These are phyloP conservation scores for Nasonia longicornis DNA, from an alignment of 1,140 invertebrate species.

Conservation along the genomic window DNA sequence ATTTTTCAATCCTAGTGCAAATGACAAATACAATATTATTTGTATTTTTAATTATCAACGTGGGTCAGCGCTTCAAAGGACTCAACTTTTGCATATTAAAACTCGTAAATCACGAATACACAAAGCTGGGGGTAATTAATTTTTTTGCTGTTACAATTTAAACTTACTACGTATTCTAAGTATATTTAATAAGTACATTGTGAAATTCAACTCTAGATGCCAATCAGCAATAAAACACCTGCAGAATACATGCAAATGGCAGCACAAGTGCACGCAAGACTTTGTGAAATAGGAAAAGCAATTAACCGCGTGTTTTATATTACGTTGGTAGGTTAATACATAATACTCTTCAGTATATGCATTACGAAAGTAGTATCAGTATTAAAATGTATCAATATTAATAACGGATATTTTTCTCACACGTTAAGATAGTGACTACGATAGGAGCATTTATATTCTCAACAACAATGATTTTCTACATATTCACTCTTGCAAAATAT, in stretches of 20 bases:
- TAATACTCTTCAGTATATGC: neutral
- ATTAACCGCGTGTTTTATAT: slow-evolving; percentile 2
- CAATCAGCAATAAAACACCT: neutral
- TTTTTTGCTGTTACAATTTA: neutral
- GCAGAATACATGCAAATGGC: neutral
- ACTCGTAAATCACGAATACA: neutral
- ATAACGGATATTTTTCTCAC: neutral
- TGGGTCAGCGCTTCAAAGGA: slow-evolving; percentile 14
- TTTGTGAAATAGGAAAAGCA: slow-evolving; percentile 6
- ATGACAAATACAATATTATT: slow-evolving; percentile 15
- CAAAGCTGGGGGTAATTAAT: neutral
- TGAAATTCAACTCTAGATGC: neutral
- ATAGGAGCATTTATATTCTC: slow-evolving; percentile 9
- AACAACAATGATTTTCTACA: slow-evolving; percentile 10
- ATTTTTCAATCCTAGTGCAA: neutral
- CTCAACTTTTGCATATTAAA: neutral
- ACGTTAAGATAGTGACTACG: neutral
- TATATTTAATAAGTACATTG: neutral
- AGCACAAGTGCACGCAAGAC: slow-evolving; percentile 8
- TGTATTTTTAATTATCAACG: neutral
- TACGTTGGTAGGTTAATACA: neutral
- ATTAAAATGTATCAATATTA: too few relatives aligned
- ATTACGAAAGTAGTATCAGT: neutral
- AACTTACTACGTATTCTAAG: neutral
- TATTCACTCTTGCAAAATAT: slow-evolving; percentile 2